Conservation (phyloP, 2,113 vertebrate genomes). For the Murina feae region DNA sequence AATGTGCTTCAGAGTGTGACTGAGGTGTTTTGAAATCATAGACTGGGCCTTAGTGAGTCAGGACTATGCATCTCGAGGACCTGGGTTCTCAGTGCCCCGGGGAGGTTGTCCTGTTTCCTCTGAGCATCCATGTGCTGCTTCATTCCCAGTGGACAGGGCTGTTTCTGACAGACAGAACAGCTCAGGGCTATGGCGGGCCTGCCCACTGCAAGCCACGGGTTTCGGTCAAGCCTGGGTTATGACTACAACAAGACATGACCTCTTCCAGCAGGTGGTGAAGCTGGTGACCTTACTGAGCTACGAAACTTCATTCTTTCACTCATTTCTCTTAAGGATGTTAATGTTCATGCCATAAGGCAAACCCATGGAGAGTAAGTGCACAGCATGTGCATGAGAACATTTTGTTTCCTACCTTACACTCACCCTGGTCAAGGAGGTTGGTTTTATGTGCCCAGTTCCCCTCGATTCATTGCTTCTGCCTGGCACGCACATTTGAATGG, state of each 20-base stretch:
- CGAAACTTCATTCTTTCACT: neutral
- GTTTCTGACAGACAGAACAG: neutral
- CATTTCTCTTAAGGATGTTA: neutral
- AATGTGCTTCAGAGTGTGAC: conserved; percentile 36
- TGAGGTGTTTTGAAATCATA: conserved; percentile 48
- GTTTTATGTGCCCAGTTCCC: neutral
- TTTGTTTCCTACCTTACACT: neutral
- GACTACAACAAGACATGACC: neutral
- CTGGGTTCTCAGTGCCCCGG: neutral
- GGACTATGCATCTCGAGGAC: neutral
- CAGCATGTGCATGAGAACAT: neutral
- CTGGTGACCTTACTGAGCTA: neutral
- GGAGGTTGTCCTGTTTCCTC: neutral
- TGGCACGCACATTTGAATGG: neutral
- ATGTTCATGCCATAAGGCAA: neutral
- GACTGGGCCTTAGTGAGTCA: neutral
- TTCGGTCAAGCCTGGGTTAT: neutral
- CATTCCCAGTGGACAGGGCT: neutral
- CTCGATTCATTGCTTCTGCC: neutral
- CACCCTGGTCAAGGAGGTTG: neutral
- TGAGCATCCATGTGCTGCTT: neutral
- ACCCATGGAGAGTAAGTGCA: neutral
- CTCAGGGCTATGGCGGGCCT: neutral
- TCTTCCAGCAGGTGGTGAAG: neutral
- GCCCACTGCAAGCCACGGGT: neutral